Evolutionary conservation across 2,113 vertebrate genomes (phyloP).

Genomic region (Sturnus vulgaris): DNA sequence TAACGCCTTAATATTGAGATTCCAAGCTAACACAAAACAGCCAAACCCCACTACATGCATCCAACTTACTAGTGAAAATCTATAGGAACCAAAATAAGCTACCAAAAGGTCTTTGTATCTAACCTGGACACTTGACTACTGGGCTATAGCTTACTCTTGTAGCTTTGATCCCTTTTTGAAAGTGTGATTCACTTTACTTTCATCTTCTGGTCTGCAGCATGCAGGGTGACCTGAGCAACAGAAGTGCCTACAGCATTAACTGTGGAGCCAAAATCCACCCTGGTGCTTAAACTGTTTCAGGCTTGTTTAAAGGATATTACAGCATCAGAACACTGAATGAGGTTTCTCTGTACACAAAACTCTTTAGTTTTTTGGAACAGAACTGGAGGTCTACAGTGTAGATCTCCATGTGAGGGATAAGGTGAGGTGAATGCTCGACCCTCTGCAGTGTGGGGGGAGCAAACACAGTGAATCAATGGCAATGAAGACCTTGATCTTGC

Average conservation of each 20-base stretch:
- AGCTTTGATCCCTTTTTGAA: background rate
- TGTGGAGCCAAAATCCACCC: background rate
- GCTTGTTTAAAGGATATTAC: background rate
- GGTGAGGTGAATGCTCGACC: background rate
- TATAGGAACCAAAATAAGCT: background rate
- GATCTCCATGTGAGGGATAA: background rate
- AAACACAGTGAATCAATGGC: background rate
- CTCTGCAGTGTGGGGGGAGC: background rate
- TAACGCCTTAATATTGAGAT: background rate
- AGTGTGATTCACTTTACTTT: background rate
- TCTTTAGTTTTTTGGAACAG: background rate
- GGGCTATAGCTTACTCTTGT: background rate
- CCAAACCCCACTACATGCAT: background rate
- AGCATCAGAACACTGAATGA: background rate
- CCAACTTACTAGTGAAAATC: background rate
- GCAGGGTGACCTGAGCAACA: background rate
- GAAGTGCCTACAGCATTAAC: background rate
- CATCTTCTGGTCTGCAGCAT: background rate
- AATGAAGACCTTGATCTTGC: background rate
- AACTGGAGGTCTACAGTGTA: background rate
- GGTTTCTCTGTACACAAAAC: background rate
- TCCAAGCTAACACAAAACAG: background rate
- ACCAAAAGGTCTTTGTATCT: background rate
- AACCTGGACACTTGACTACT: background rate
- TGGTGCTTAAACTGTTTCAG: background rate